A percentile compares a stretch with the other conserved stretches of the same genome.
These are phyloP conservation scores for Heteromyza rotundicornis DNA, from an alignment of 2,888 invertebrate genomes.

Conservation along the genomic window DNA sequence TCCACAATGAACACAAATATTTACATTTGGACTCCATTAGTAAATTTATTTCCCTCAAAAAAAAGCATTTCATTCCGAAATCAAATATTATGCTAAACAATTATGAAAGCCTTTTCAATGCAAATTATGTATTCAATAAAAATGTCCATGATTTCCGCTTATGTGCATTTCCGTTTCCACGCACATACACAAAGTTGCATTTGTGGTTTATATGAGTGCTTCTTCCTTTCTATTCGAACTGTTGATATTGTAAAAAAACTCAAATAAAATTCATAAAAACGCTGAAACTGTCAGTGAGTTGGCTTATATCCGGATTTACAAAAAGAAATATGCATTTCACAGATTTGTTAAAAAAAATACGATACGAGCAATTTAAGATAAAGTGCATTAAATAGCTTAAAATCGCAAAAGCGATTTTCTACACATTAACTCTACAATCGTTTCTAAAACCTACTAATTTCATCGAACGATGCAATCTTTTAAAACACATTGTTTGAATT, in stretches of 20 bases:
- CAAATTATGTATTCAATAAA: too few species aligned
- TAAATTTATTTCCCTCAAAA: too few species aligned
- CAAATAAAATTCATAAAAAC: neutral
- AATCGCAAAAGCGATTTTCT: conserved; percentile 29
- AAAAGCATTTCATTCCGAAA: too few species aligned
- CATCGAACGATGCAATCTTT: too few species aligned
- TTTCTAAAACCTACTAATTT: too few species aligned
- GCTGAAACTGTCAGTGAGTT: neutral
- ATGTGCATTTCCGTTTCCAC: conserved; percentile 26
- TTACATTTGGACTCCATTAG: too few species aligned
- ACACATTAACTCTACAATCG: conserved; percentile 27
- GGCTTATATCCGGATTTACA: neutral
- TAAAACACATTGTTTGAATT: too few species aligned
- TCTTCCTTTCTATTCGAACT: neutral
- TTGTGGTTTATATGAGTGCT: neutral
- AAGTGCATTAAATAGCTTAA: conserved; percentile 25
- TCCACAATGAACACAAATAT: too few species aligned
- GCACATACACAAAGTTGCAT: neutral
- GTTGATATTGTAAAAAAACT: neutral
- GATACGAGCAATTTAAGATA: too few species aligned
- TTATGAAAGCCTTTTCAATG: too few species aligned
- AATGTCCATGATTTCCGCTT: conserved; percentile 28
- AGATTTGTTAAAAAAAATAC: conserved; percentile 8
- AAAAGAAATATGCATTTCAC: neutral
- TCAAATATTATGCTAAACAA: too few species aligned